These are phyloP conservation scores for Bellardia bayeri DNA, from an alignment of 2,888 invertebrate species.

Conservation along the genomic window DNA sequence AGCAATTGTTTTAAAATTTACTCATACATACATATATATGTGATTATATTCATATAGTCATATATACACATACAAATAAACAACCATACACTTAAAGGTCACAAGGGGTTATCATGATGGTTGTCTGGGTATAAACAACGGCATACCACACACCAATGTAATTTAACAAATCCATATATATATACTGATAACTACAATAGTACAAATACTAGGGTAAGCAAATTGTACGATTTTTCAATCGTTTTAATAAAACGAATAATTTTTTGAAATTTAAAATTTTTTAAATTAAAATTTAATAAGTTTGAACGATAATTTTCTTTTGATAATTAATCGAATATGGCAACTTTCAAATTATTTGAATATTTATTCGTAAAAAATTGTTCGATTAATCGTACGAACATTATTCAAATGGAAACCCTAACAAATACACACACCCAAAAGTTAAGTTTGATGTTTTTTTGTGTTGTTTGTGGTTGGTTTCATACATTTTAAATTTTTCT, in stretches of 20 bases:
- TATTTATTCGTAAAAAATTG: no score
- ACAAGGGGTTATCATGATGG: conserved; percentile 63
- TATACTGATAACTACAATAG: no score
- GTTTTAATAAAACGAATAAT: no score
- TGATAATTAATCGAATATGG: no score
- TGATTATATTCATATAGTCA: background rate
- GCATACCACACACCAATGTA: background rate
- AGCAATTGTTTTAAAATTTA: conserved; percentile 63
- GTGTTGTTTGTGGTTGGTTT: conserved; percentile 57
- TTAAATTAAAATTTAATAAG: no score
- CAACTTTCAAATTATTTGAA: no score
- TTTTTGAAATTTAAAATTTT: no score
- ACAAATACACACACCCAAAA: conserved; percentile 29
- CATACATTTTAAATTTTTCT: conserved; percentile 70
- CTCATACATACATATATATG: conserved; percentile 17
- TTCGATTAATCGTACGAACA: no score
- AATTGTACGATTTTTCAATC: no score
- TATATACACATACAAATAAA: background rate
- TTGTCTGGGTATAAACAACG: conserved; percentile 53
- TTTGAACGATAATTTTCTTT: no score
- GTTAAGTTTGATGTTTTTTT: conserved; percentile 42
- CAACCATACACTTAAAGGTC: conserved; percentile 55
- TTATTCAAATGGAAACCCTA: background rate
- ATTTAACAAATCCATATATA: background rate
- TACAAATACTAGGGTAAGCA: no score